A percentile compares a stretch with the other conserved stretches of the same genome.
Conservation (phyloP, 2,888 invertebrate species). For the Lasioglossum morio region DNA sequence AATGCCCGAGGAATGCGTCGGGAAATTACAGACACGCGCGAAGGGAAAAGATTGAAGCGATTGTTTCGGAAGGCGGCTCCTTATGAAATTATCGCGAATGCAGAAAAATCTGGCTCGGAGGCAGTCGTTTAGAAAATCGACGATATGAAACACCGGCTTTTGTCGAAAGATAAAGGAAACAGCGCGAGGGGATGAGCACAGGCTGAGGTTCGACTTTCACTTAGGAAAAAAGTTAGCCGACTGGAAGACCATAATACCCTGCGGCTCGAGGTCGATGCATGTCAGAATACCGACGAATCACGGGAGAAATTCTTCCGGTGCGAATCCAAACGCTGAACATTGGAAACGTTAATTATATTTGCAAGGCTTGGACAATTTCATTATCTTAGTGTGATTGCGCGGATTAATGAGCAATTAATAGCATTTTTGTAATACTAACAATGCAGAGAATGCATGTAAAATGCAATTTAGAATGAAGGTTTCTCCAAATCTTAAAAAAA, state of each 20-base stretch:
- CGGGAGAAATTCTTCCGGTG: constrained; percentile 44
- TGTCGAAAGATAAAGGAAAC: constrained; percentile 53
- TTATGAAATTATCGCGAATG: constrained; percentile 78
- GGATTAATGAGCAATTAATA: not conserved
- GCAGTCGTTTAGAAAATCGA: constrained; percentile 82
- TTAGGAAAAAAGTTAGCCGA: constrained; percentile 75
- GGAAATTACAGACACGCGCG: constrained; percentile 36
- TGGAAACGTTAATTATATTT: not conserved
- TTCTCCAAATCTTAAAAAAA: not conserved
- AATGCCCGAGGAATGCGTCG: not conserved
- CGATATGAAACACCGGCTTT: constrained; percentile 81
- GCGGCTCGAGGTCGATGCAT: constrained; percentile 20
- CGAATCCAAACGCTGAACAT: not conserved
- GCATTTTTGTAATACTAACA: not conserved
- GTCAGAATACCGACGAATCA: constrained; percentile 26
- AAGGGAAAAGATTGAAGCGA: constrained; percentile 36
- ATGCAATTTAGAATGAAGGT: not conserved
- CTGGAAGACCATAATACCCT: constrained; percentile 72
- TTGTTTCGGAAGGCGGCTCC: constrained; percentile 63
- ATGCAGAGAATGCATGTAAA: not conserved
- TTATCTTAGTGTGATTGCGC: not conserved
- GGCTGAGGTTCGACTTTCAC: constrained; percentile 65
- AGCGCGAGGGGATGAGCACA: constrained; percentile 25
- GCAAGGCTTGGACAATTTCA: not conserved
- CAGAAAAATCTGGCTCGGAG: constrained; percentile 69